These are phyloP conservation scores for Mythimna vitellina DNA, from an alignment of 2,888 invertebrate genomes.

Conservation along the genomic window DNA sequence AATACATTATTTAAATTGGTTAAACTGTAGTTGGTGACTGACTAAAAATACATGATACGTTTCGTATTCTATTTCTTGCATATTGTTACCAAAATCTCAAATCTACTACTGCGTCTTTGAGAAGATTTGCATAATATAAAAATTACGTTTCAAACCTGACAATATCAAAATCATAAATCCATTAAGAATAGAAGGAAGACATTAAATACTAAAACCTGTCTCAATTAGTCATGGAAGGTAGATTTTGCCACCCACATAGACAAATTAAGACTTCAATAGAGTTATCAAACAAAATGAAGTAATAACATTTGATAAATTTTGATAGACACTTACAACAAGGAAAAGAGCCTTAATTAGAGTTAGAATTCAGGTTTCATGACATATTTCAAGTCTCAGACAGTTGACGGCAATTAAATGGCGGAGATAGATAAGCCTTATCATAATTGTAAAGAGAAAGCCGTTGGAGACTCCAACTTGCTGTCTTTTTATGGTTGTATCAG, in stretches of 20 bases:
- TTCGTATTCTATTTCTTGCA: too few species aligned
- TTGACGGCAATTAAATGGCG: conserved; percentile 33
- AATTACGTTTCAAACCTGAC: background rate
- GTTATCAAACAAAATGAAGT: conserved; percentile 33
- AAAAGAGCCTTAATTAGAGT: conserved; percentile 45
- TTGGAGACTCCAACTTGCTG: conserved; percentile 9
- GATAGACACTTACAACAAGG: conserved; percentile 37
- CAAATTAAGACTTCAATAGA: conserved; percentile 21
- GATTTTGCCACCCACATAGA: conserved; percentile 25
- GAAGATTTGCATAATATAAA: background rate
- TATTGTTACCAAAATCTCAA: background rate
- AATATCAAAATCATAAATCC: conserved; percentile 2
- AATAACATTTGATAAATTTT: conserved; percentile 42
- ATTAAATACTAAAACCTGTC: background rate
- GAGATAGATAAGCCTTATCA: conserved; percentile 55
- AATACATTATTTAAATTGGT: too few species aligned
- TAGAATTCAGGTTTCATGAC: conserved; percentile 36
- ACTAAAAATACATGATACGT: too few species aligned
- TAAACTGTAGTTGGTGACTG: too few species aligned
- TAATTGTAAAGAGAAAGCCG: conserved; percentile 48
- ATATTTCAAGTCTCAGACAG: conserved; percentile 21
- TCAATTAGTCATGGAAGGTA: conserved; percentile 8
- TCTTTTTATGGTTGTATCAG: conserved; percentile 32
- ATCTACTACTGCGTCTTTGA: background rate
- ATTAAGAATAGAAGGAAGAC: background rate